Evolutionary conservation across 2,113 vertebrate species (phyloP), one percentile per base, ranked within the genome.

Genomic region (Halichoeres trimaculatus): DNA sequence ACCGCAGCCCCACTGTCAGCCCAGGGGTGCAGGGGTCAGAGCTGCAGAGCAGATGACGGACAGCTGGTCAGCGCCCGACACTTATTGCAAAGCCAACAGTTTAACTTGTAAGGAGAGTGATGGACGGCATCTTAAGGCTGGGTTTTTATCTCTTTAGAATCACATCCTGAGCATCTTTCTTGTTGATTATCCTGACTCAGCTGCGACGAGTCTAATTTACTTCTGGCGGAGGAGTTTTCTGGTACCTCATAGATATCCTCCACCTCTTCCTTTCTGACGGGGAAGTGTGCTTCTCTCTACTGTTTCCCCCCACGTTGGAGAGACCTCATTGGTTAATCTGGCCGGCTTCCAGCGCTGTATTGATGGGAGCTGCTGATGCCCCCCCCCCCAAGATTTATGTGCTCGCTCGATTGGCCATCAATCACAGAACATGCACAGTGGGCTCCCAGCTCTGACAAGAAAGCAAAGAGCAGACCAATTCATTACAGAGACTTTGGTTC

Each of bases 371-470:
- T 61, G 78, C 45, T 62, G 87, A 78, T 47, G 71, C 71, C 59
- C 59, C 79, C 61, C 35, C 76, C 76, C 53, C 63, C 36, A 67
- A 84, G 83, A 94, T 91, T 91, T 88, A 93, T 90, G 78, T 71
- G 34, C 60, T 75, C 81, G 76, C 78, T 88, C 68, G 68, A 88
- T 85, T 75, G 85, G 81, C 86, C 79, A 91, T 93, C 90, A 91
- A 91, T 93, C 90, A 91, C 71, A 0, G 60, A 50, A 63, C 70
- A 66, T 57, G 74, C 80, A 65, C 67, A 63, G 86, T 70, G 76
- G 72, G 80, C 76, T 63, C 74, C 45, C 36, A 65, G 89, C 81
- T 70, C 68, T 34, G 14, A 63, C 67, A 52, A 41, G 65, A 76
- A 45, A 70, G 78, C 76, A 53, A 58, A 65, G 74, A 80, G 85